phyloP scores from a whole-genome alignment of 2,113 vertebrate species.

The Thalassoma bifasciatum region DNA sequence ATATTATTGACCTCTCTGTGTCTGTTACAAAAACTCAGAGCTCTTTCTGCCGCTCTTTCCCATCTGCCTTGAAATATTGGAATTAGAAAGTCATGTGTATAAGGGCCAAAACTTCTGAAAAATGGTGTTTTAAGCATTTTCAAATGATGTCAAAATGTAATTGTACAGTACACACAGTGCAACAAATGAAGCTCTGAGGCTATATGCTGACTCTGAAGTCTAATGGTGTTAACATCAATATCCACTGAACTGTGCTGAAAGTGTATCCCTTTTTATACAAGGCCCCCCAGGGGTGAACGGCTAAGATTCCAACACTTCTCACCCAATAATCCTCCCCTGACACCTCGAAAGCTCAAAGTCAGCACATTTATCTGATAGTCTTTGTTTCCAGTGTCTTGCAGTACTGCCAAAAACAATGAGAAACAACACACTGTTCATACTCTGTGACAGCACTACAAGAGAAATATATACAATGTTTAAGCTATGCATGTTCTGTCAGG shows the following conservation, averaged over 20 bases:
- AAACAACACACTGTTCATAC: not conserved
- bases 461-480: too few relatives aligned
- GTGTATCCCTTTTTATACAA: not conserved
- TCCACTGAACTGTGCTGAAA: not conserved
- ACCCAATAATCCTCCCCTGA: conserved; percentile 19
- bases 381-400: not conserved
- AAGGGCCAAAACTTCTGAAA: not conserved
- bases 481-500: not conserved
- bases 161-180: not conserved
- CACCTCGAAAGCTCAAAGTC: conserved; percentile 7
- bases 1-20: not conserved
- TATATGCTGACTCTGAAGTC: not conserved
- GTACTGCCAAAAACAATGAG: not conserved
- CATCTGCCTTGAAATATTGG: too few relatives aligned
- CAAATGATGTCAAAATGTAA: not conserved
- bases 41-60: too few relatives aligned
- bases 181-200: not conserved
- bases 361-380: not conserved
- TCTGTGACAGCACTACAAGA: not conserved
- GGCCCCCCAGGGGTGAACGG: not conserved
- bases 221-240: conserved; percentile 26
- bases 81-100: not conserved
- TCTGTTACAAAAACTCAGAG: not conserved
- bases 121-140: not conserved
- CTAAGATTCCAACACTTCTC: conserved; percentile 2